Evolutionary conservation across 2,888 invertebrate species (phyloP), one percentile per base, ranked within the genome.

Genomic region (Dicyrtoma fusca): DNA sequence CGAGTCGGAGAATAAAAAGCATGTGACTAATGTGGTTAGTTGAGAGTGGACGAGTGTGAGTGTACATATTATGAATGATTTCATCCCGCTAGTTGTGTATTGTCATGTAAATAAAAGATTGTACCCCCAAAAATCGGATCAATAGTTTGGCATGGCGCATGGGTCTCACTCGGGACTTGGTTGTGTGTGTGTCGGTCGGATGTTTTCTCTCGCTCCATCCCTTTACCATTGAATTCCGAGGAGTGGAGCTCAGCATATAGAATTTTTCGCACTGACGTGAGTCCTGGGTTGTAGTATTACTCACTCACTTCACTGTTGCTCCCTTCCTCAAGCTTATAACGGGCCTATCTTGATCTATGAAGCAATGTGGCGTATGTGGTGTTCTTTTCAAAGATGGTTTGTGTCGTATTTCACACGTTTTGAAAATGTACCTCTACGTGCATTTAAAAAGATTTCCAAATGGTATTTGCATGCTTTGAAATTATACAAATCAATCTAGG

Each of bases 131-230:
- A 19, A 23, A 65, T 71, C n/a, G 68, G 76, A 76, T 76, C 76
- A 73, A 76, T 76, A 76, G 71, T 76, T 75, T 75, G 70, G 76
- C 76, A 74, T 75, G 70, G 76, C 76, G 76, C 76, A 76, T 73
- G 74, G 44, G 61, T 61, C 61, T 21, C 34, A n/a, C 14, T 23
- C 23, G 53, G 65, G 63, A 75, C 47, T 51, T 49, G 45, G 26
- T 45, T n/a, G 17, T 47, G 4, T 17, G 23, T n/a, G 17, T 47
- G 4, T 17, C 47, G 19, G 19, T 59, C n/a, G 26, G 59, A 26
- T 59, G n/a, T 34, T 59, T 42, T 23, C 57, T 23, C 5, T 19
- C 26, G n/a, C n/a, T 34, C 34, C 34, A 8, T 34, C 3, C 34
- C 8, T 34, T 34, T 8, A 34, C n/a, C 34, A 34, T 34, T 34